Evolutionary conservation across 2,888 invertebrate genomes (phyloP).

Genomic region (Nephrotoma guestfalica): DNA sequence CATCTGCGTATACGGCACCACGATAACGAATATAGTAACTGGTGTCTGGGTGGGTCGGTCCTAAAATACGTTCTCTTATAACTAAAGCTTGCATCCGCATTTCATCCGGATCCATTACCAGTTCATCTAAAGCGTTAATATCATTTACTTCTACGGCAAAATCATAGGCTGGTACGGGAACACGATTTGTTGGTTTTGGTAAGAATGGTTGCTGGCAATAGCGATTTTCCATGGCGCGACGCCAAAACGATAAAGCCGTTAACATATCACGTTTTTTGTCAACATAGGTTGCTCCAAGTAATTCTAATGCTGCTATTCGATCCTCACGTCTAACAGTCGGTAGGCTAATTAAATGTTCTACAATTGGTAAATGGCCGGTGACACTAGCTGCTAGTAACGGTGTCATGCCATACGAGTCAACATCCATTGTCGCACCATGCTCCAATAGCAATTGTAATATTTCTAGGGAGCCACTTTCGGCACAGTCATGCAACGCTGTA

Average conservation of each 20-base stretch:
- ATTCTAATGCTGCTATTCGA: slow-evolving; percentile 77
- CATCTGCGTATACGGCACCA: slow-evolving; percentile 88
- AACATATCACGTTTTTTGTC: slow-evolving; percentile 92
- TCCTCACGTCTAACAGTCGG: slow-evolving; percentile 62
- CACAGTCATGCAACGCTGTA: slow-evolving; percentile 96
- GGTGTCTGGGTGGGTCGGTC: slow-evolving; percentile 91
- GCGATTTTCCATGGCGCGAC: slow-evolving; percentile 77
- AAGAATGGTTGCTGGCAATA: slow-evolving; percentile 48
- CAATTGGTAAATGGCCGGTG: slow-evolving; percentile 84
- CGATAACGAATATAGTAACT: slow-evolving; percentile 90
- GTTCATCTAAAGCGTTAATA: slow-evolving; percentile 63
- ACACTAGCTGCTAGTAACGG: slow-evolving; percentile 87
- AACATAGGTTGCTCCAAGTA: slow-evolving; percentile 90
- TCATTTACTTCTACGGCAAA: slow-evolving; percentile 70
- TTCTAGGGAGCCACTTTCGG: slow-evolving; percentile 87
- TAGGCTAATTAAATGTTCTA: slow-evolving; percentile 73
- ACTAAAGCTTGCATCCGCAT: slow-evolving; percentile 93
- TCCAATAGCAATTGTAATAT: slow-evolving; percentile 79
- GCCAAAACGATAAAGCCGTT: slow-evolving; percentile 78
- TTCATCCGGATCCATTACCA: slow-evolving; percentile 86
- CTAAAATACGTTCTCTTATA: slow-evolving; percentile 79
- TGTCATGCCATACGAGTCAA: slow-evolving; percentile 93
- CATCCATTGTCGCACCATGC: slow-evolving; percentile 83
- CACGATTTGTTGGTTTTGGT: slow-evolving; percentile 54
- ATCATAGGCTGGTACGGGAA: slow-evolving; percentile 76